A percentile compares a stretch with the other conserved stretches of the same genome.
Conservation (phyloP, 2,113 vertebrate genomes). For the Urocynchramus pylzowi region DNA sequence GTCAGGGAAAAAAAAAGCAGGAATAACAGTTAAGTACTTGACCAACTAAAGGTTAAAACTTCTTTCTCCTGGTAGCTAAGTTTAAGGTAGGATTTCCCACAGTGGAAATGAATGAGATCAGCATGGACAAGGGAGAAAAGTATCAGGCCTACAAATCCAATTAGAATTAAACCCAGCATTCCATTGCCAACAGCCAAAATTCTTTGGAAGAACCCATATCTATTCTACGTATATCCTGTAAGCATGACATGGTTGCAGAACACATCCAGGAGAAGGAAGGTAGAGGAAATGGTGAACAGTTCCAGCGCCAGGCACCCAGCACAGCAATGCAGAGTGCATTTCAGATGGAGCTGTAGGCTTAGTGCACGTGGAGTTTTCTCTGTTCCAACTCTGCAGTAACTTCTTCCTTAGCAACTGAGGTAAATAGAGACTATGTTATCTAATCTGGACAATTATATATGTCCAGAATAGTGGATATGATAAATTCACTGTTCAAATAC, state of each 20-base stretch:
- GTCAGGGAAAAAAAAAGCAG: constrained; percentile 40
- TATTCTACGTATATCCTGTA: background rate
- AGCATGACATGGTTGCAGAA: background rate
- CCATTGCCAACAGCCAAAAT: background rate
- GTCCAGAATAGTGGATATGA: background rate
- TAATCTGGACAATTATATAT: background rate
- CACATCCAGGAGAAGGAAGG: background rate
- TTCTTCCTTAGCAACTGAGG: background rate
- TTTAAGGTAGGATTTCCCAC: constrained; percentile 11
- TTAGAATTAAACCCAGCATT: background rate
- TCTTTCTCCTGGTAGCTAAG: background rate
- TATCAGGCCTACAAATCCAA: background rate
- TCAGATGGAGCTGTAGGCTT: background rate
- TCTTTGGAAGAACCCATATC: background rate
- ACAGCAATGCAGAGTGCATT: background rate
- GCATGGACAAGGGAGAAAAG: background rate
- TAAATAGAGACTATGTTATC: background rate
- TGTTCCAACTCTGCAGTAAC: background rate
- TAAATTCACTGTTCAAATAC: background rate
- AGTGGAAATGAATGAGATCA: background rate
- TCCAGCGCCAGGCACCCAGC: background rate
- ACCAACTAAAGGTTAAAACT: background rate
- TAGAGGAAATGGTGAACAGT: background rate
- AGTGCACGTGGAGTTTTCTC: background rate
- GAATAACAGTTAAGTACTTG: background rate